phyloP scores from a whole-genome alignment of 2,113 vertebrate species.

The Felis catus region DNA sequence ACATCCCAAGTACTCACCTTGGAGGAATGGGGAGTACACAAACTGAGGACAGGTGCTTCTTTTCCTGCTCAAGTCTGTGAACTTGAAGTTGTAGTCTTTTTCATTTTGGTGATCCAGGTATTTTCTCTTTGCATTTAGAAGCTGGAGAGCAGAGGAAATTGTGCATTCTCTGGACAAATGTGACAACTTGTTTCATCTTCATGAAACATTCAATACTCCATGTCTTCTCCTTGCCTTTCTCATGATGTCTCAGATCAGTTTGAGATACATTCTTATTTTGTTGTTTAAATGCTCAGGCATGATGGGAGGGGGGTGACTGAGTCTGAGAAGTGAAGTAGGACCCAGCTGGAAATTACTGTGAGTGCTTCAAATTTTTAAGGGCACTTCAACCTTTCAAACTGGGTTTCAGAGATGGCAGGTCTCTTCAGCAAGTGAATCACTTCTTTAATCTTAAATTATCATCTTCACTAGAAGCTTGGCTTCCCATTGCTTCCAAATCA shows the following conservation, averaged over 20 bases:
- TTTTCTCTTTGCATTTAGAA: not conserved
- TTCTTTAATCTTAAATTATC: slow-evolving; percentile 63
- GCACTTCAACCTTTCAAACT: slow-evolving; percentile 70
- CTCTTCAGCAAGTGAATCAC: slow-evolving; percentile 52
- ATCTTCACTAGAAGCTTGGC: not conserved
- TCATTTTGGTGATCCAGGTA: not conserved
- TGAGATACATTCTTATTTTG: not conserved
- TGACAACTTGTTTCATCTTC: not conserved
- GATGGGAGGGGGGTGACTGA: not conserved
- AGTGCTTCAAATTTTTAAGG: slow-evolving; percentile 62
- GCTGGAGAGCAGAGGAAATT: not conserved
- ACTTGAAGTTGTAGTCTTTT: not conserved
- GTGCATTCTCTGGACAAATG: not conserved
- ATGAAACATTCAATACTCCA: not conserved
- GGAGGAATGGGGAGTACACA: not conserved
- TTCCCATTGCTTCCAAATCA: not conserved
- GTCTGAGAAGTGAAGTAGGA: slow-evolving; percentile 45
- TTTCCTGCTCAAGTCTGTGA: not conserved
- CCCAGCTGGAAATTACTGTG: slow-evolving; percentile 64
- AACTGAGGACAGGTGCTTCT: too few species aligned
- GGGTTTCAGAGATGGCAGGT: slow-evolving; percentile 55
- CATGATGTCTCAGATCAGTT: not conserved
- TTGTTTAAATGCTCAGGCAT: not conserved
- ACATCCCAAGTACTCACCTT: not conserved
- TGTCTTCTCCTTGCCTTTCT: not conserved